Evolutionary conservation across 1,140 invertebrate genomes (phyloP), one percentile per base, ranked within the genome.

Genomic region (Aphelenchoides avenae): DNA sequence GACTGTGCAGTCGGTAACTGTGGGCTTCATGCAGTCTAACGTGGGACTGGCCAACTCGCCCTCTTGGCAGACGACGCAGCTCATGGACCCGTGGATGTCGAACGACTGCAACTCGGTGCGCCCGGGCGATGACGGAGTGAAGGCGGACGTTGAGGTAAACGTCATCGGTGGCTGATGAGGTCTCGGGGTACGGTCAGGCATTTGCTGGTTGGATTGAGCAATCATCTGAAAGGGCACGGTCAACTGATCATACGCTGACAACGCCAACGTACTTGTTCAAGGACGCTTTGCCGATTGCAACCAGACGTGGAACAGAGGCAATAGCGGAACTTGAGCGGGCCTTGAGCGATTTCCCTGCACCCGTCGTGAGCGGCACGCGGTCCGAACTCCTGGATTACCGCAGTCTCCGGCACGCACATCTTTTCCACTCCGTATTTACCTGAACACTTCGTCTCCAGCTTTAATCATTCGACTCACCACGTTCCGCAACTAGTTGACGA

Each of bases 341-440:
- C 7, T 61, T 49, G 5, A 47, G 1, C 7, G 15, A 15, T 22
- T 29, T 37, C 27, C 24, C 3, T 18, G 30, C 13, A 5, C 24
- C 26, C 26, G 41, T 24, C 30, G 13, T 43, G 30, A 43, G 33
- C 33, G 43, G 31, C 29, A 26, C 24, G 52, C 52, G 52, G 18
- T 30, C 47, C 42, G 24, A 68, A 51, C 33, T 64, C 65, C 18
- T 68, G 41, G 5, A 63, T 13, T 13, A 64, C 33, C 22, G 43
- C 57, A n/a, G 27, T 54, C 48, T 64, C 62, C 9, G 57, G 44
- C 7, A 61, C 53, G 40, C 68, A 71, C 62, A 67, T 64, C 43
- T 71, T 71, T 47, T 71, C 68, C 29, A 71, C 41, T 5, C 41
- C 68, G 34, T 57, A 57, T 31, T 61, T 44, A 18, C 57, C 60